A percentile compares a stretch with the other conserved stretches of the same genome.
phyloP scores from a whole-genome alignment of 1,140 invertebrate species.

The Rhagoletis zephyria region DNA sequence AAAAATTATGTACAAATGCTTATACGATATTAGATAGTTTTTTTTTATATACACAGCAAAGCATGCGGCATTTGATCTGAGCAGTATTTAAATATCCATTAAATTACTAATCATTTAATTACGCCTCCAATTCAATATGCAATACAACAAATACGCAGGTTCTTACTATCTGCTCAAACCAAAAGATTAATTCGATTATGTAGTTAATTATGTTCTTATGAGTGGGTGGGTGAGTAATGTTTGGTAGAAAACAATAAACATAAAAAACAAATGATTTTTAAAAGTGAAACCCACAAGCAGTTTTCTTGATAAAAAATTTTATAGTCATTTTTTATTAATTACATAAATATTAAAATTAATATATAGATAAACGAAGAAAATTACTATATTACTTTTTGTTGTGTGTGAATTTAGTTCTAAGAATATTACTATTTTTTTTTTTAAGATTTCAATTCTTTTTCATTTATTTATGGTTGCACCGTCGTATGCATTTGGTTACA shows the following conservation, averaged over 20 bases:
- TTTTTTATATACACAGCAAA: not conserved
- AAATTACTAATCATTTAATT: too few relatives aligned
- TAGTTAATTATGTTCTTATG: too few relatives aligned
- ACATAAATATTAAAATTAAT: constrained; percentile 48
- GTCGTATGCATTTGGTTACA: not conserved
- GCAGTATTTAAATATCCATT: not conserved
- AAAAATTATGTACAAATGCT: too few relatives aligned
- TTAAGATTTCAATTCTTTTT: too few relatives aligned
- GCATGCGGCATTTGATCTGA: not conserved
- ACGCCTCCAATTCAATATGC: too few relatives aligned
- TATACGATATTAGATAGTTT: too few relatives aligned
- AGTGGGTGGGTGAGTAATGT: constrained; percentile 18
- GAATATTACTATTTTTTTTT: not conserved
- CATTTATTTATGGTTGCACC: not conserved
- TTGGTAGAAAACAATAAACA: constrained; percentile 2
- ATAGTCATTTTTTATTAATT: constrained; percentile 16
- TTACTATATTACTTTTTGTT: not conserved
- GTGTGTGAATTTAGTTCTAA: not conserved
- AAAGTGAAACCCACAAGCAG: constrained; percentile 52
- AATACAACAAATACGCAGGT: too few relatives aligned
- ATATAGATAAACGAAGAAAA: not conserved
- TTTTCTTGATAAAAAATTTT: constrained; percentile 1
- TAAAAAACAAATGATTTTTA: constrained; percentile 17
- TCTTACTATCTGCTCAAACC: not conserved
- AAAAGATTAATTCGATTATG: not conserved